Base-by-base conservation (phyloP, 2,888 invertebrate species). In the Mythimna impura region DNA sequence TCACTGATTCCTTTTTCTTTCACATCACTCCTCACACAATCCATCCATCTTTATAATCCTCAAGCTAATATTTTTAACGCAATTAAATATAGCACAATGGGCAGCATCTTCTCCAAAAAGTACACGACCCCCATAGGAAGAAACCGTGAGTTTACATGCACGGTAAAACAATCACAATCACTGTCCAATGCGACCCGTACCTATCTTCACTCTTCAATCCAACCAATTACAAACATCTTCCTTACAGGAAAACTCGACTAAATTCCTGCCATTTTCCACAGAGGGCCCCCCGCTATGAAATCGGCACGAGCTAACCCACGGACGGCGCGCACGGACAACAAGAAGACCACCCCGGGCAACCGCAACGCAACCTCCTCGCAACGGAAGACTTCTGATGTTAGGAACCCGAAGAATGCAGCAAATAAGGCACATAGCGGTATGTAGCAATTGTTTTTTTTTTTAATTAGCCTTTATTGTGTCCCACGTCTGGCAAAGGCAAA, bases 361-460 rank as follows among this genome's bases (percentile, higher is more conserved):
- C 88, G 94, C 47, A 93, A 91, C 85, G 90, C 96, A 30, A 92
- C 95, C 80, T 92, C 95, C 25, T 94, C 96, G 40, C 94, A 95
- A 76, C 84, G 95, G 75, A 95, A 92, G 84, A 90, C 93, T 0
- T 93, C 94, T 0, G 96, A 96, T 83, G 90, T 91, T 22, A 91
- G 92, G 82, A 94, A 95, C 81, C 93, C 96, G 10, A 94, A 92
- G 79, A 82, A 91, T 69, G 90, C 91, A 54, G 84, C 88, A 5
- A 94, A 90, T 76, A 95, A 95, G 78, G 92, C 93, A 76, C 94
- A 95, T 78, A 96, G 95, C 89, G 95, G 96, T 96, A 61, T 88
- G 93, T 88, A 9, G 25, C 25, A 20, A 22, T 14, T 30, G 20
- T 8, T n/a, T n/a, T 52, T 17, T 36, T 30, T 30, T 12, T 47